Evolutionary conservation across 2,888 invertebrate species (phyloP).

Genomic region (Helicoverpa assulta): DNA sequence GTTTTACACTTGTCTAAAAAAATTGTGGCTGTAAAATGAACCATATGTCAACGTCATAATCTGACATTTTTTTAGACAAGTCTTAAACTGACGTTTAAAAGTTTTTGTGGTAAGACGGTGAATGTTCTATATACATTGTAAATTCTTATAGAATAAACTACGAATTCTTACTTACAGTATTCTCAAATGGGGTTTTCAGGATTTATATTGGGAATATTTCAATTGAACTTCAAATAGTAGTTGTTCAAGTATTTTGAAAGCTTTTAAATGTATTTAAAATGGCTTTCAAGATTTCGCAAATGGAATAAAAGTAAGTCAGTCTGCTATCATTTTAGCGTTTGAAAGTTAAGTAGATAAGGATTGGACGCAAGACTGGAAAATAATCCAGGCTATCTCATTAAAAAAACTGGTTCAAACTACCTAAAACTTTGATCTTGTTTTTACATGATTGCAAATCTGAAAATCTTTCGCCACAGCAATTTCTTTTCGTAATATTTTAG

Average conservation of each 20-base stretch:
- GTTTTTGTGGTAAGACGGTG: too few relatives aligned
- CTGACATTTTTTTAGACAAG: too few relatives aligned
- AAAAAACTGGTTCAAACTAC: constrained; percentile 10
- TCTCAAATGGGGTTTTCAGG: neutral
- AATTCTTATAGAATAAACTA: constrained; percentile 7
- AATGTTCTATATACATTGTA: neutral
- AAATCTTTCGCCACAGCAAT: constrained; percentile 10
- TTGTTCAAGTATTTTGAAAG: constrained; percentile 45
- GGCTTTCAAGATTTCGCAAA: constrained; percentile 30
- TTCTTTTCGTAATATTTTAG: constrained; percentile 25
- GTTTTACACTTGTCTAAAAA: too few relatives aligned
- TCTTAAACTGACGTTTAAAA: too few relatives aligned
- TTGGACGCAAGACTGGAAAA: neutral
- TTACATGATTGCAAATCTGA: neutral
- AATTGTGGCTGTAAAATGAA: too few relatives aligned
- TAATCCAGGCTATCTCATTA: constrained; percentile 13
- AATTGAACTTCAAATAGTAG: constrained; percentile 35
- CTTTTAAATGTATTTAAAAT: constrained; percentile 48
- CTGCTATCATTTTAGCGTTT: neutral
- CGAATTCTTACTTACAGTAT: neutral
- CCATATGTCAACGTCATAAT: too few relatives aligned
- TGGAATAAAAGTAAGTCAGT: constrained; percentile 13
- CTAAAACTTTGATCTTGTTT: constrained; percentile 4
- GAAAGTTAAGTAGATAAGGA: neutral
- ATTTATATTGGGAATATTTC: constrained; percentile 39